phyloP scores from a whole-genome alignment of 2,888 invertebrate genomes.

The Macropis europaea region DNA sequence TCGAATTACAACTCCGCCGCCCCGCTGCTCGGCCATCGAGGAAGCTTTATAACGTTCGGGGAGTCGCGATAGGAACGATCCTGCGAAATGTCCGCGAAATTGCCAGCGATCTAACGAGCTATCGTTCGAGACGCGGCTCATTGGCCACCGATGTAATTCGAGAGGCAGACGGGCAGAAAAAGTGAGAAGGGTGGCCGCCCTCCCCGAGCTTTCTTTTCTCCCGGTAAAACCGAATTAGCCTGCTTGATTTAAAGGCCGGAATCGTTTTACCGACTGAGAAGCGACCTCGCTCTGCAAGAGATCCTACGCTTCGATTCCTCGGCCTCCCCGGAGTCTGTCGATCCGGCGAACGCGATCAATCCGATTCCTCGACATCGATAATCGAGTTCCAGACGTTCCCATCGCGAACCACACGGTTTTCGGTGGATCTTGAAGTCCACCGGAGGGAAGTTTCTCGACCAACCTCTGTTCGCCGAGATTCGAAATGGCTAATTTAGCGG shows the following conservation, averaged over 20 bases:
- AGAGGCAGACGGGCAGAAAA: slow-evolving; percentile 49
- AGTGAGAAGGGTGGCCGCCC: slow-evolving; percentile 20
- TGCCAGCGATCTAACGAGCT: slow-evolving; percentile 42
- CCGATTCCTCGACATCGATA: background rate
- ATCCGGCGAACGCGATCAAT: background rate
- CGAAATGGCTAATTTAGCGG: slow-evolving; percentile 79
- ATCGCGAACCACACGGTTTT: too few species aligned
- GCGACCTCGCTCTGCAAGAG: slow-evolving; percentile 46
- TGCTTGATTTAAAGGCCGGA: slow-evolving; percentile 66
- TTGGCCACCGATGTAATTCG: slow-evolving; percentile 71
- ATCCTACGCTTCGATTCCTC: background rate
- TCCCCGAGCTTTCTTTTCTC: slow-evolving; percentile 51
- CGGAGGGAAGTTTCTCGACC: background rate
- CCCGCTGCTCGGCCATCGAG: too few species aligned
- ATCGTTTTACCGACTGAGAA: slow-evolving; percentile 67
- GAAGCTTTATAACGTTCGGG: background rate
- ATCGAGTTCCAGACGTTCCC: background rate
- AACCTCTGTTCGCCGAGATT: slow-evolving; percentile 73
- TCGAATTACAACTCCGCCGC: too few species aligned
- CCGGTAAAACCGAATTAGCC: slow-evolving; percentile 72
- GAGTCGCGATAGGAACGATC: background rate
- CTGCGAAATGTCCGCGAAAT: slow-evolving; percentile 46
- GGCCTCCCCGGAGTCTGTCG: background rate
- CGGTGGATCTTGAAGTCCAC: background rate
- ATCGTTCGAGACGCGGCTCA: slow-evolving; percentile 65